Percentiles rank a stretch among this genome's conserved stretches.
Evolutionary conservation across 2,888 invertebrate genomes (phyloP).

Genomic region (Thecophora atra): DNA sequence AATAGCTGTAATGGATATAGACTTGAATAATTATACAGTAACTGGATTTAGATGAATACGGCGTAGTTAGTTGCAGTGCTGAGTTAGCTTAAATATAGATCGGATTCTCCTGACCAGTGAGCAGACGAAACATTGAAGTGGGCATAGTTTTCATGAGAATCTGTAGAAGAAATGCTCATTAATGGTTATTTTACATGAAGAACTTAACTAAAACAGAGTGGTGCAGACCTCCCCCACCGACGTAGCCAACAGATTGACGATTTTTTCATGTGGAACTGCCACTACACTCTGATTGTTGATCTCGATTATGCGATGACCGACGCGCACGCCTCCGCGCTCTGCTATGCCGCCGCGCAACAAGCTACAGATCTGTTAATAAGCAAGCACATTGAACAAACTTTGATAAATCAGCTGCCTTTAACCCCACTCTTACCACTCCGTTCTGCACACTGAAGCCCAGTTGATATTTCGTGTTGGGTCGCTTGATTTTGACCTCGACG

Average conservation of each 20-base stretch:
- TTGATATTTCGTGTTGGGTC: constrained; percentile 99
- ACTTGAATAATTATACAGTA: constrained; percentile 11
- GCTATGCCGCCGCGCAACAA: constrained; percentile 97
- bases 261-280: constrained; percentile 98
- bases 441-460: constrained; percentile 99
- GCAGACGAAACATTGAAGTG: constrained; percentile 98
- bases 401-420: not conserved
- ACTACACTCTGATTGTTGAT: constrained; percentile 99
- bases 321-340: constrained; percentile 97
- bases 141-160: constrained; percentile 99
- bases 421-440: constrained; percentile 81
- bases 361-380: constrained; percentile 85
- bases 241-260: constrained; percentile 97
- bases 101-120: constrained; percentile 99
- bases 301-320: constrained; percentile 99
- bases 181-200: constrained; percentile 4
- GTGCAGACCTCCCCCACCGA: constrained; percentile 96
- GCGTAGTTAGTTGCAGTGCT: constrained; percentile 22
- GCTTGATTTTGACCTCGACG: constrained; percentile 98
- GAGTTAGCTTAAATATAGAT: constrained; percentile 84
- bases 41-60: constrained; percentile 8
- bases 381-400: not conserved
- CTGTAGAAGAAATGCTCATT: constrained; percentile 69
- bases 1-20: constrained; percentile 1
- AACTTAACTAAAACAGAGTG: constrained; percentile 3